A percentile compares a stretch with the other conserved stretches of the same genome.
Conservation (phyloP, 1,140 invertebrate genomes). For the Drosophila jambulina region DNA sequence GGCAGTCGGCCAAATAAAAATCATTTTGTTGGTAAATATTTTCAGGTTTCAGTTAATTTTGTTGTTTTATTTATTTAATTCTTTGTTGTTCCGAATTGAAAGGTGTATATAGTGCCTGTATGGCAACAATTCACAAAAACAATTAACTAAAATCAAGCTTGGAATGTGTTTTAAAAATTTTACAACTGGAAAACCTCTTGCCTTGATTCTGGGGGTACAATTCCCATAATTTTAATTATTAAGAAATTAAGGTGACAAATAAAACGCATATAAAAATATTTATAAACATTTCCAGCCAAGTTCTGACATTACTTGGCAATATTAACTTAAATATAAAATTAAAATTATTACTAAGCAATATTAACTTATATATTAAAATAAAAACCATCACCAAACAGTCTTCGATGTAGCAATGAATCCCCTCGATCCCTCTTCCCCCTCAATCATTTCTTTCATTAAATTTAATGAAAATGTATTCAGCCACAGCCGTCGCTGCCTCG, state of each 20-base stretch:
- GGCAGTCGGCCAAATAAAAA: conserved; percentile 59
- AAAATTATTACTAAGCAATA: not conserved
- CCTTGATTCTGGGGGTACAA: not conserved
- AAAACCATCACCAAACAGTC: not conserved
- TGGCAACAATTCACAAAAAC: not conserved
- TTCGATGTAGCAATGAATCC: not conserved
- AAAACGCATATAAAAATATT: not conserved
- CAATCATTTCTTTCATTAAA: not conserved
- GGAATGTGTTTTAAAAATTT: not conserved
- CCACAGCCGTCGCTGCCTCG: not conserved
- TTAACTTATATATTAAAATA: not conserved
- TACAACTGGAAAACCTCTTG: not conserved
- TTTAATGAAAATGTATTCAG: conserved; percentile 24
- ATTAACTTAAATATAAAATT: not conserved
- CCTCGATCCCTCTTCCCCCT: not conserved
- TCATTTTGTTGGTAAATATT: conserved; percentile 51
- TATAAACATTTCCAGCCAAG: not conserved
- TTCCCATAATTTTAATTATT: not conserved
- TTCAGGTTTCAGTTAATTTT: conserved; percentile 35
- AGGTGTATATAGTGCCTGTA: not conserved
- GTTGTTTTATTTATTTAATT: conserved; percentile 1
- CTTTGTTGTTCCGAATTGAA: conserved; percentile 1
- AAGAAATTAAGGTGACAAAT: not conserved
- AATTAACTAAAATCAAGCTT: not conserved
- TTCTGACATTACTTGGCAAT: not conserved